Evolutionary conservation across 1,140 invertebrate genomes (phyloP).

Genomic region (Dendrolimus kikuchii): DNA sequence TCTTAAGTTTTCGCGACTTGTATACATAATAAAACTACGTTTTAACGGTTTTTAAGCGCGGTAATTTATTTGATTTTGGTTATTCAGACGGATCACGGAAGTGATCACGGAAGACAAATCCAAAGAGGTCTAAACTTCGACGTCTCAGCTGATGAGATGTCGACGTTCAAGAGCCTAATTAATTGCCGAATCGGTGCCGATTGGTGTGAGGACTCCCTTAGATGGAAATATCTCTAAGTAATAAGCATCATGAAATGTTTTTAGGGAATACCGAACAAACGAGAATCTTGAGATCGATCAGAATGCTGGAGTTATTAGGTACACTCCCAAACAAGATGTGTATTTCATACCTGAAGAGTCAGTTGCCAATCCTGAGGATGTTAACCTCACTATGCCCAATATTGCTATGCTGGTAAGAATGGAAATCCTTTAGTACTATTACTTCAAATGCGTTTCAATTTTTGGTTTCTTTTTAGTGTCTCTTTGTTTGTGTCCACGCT

Average conservation of each 20-base stretch:
- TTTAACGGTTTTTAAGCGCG: too few species aligned
- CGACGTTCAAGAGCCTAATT: too few species aligned
- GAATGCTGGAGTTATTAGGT: slow-evolving; percentile 85
- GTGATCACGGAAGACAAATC: too few species aligned
- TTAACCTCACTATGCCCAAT: slow-evolving; percentile 82
- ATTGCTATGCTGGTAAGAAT: slow-evolving; percentile 79
- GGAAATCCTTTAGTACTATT: slow-evolving; percentile 2
- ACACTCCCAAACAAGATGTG: slow-evolving; percentile 77
- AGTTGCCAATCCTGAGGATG: slow-evolving; percentile 75
- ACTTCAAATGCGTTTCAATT: too few species aligned
- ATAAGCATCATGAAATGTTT: slow-evolving; percentile 3
- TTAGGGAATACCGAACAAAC: slow-evolving; percentile 80
- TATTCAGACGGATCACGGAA: too few species aligned
- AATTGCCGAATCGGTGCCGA: background rate
- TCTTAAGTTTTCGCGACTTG: too few species aligned
- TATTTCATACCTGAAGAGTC: slow-evolving; percentile 81
- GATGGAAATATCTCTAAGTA: background rate
- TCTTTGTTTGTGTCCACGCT: too few species aligned
- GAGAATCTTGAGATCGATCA: slow-evolving; percentile 78
- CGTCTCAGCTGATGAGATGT: too few species aligned
- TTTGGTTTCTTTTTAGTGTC: too few species aligned
- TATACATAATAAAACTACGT: too few species aligned
- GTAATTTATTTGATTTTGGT: too few species aligned
- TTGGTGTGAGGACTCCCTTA: slow-evolving; percentile 4
- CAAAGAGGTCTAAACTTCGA: too few species aligned